Evolutionary conservation across 2,113 vertebrate species (phyloP).

Genomic region (Serranochromis macrocephalus): DNA sequence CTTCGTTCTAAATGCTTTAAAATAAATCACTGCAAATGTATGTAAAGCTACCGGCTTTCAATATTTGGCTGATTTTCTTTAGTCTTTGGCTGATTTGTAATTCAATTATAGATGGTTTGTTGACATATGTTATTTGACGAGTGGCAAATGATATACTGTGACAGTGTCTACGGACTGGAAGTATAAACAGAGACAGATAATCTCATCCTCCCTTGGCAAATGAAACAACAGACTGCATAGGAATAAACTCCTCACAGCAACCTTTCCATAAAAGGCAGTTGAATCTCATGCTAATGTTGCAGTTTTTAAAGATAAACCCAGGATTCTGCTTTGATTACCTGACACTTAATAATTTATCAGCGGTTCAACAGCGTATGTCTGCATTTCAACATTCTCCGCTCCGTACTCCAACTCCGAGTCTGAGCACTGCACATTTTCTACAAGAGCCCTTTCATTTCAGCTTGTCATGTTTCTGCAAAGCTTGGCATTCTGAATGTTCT

Average conservation of each 20-base stretch:
- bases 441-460: slow-evolving; percentile 49
- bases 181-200: not conserved
- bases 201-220: not conserved
- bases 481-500: slow-evolving; percentile 45
- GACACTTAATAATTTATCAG: slow-evolving; percentile 39
- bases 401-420: not conserved
- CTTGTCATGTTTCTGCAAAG: slow-evolving; percentile 60
- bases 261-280: not conserved
- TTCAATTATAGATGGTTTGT: not conserved
- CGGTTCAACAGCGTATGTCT: slow-evolving; percentile 15
- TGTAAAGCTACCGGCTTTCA: not conserved
- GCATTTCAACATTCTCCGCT: slow-evolving; percentile 8
- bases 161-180: not conserved
- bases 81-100: not conserved
- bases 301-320: not conserved
- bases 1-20: not conserved
- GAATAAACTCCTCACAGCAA: not conserved
- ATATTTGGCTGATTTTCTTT: not conserved
- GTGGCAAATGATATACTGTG: not conserved
- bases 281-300: not conserved
- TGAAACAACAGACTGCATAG: not conserved
- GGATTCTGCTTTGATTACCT: slow-evolving; percentile 11
- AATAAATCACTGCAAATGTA: not conserved
- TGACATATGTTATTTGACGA: not conserved
- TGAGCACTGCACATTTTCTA: slow-evolving; percentile 24